Conservation (phyloP, 2,113 vertebrate species). For the Dromiciops gliroides region DNA sequence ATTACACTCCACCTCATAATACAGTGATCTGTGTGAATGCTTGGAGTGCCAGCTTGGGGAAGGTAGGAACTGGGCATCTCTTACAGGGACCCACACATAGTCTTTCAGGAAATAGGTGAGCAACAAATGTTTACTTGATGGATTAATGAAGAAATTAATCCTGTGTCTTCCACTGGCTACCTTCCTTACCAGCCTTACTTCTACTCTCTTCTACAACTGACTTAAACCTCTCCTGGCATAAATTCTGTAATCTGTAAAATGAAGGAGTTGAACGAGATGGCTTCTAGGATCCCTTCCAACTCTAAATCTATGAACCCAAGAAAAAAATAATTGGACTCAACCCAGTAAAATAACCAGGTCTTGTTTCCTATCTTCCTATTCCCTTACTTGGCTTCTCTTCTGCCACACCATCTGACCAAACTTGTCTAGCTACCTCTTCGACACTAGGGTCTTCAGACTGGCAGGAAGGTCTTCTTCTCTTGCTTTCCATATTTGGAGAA, state of each 20-base stretch:
- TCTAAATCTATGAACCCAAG: not conserved
- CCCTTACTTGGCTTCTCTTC: not conserved
- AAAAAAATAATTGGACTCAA: not conserved
- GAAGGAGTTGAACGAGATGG: not conserved
- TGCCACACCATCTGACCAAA: constrained; percentile 22
- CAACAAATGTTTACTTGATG: not conserved
- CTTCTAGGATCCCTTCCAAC: not conserved
- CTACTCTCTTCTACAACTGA: not conserved
- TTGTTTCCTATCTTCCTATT: not conserved
- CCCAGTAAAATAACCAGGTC: not conserved
- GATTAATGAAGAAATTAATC: not conserved
- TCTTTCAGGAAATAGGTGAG: not conserved
- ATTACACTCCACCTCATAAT: not conserved
- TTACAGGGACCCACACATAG: not conserved
- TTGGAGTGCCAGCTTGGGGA: not conserved
- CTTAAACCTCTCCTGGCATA: not conserved
- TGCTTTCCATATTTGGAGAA: not conserved
- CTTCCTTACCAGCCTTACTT: not conserved
- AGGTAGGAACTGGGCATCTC: not conserved
- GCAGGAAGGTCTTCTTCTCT: not conserved
- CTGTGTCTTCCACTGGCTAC: not conserved
- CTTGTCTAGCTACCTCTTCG: constrained; percentile 72
- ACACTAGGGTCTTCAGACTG: not conserved
- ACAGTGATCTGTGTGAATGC: not conserved
- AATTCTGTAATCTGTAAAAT: not conserved